Base-by-base conservation (phyloP, 2,888 invertebrate genomes). In the Oscheius myriophilus region DNA sequence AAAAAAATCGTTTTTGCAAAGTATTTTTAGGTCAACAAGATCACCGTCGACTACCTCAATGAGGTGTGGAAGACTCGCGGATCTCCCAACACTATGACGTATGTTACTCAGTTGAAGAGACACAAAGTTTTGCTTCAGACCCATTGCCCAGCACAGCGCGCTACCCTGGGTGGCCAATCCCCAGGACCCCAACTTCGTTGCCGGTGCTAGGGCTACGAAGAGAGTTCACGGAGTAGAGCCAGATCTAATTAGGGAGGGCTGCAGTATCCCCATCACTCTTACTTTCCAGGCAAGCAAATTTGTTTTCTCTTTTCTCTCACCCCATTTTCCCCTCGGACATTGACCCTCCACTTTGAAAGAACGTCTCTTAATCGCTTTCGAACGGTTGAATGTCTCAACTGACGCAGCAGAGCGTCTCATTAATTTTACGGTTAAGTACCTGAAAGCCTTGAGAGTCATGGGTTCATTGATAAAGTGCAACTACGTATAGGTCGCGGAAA, bases 251-350 rank as follows among this genome's bases (percentile, higher is more conserved):
- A 91, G 97, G 64, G 97, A 98, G 88, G 97, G 97, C 64, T 97
- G 97, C 39, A 95, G 95, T 49, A 97, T 98, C 88, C 97, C 97
- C 0, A 93, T 97, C 72, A 96, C 97, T 59, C 89, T 97, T 75
- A 94, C 94, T 53, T 91, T 98, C 87, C 83, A 84, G 63, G 63
- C 63, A 6, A 21, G 33, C 9, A 9, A 33, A 33, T 9, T 33
- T 33, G n/a, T n/a, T n/a, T n/a, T n/a, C n/a, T n/a, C n/a, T n/a
- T n/a, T n/a, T n/a, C n/a, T n/a, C n/a, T n/a, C n/a, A n/a, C n/a
- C 9, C 33, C 33, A 3, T 9, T 33, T 33, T 33, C 33, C 9
- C 33, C 9, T 33, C 33, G 3, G 33, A 3, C 33, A 33, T 33
- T 6, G 33, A 33, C 33, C 3, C 33, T 33, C 9, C 9, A 33